Evolutionary conservation across 2,888 invertebrate genomes (phyloP).

Genomic region (Bimastos eiseni): DNA sequence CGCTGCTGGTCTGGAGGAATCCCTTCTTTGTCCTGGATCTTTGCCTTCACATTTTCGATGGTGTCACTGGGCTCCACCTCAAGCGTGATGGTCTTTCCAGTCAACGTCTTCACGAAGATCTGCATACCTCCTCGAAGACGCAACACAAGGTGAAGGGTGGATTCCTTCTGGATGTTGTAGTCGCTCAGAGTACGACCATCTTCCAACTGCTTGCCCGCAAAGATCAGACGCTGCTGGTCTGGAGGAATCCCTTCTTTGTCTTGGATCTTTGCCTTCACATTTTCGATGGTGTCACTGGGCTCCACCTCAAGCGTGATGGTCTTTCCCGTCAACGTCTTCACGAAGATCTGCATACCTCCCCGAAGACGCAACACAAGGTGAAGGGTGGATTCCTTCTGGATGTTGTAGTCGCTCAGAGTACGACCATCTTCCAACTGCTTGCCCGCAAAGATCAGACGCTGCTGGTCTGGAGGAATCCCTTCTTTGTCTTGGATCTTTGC

Average conservation of each 20-base stretch:
- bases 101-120: conserved; percentile 47
- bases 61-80: conserved; percentile 81
- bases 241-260: conserved; percentile 80
- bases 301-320: conserved; percentile 67
- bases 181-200: conserved; percentile 70
- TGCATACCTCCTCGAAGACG: conserved; percentile 72
- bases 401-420: conserved; percentile 89
- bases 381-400: conserved; percentile 92
- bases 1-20: conserved; percentile 78
- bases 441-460: conserved; percentile 91
- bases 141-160: conserved; percentile 83
- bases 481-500: conserved; percentile 58
- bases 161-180: conserved; percentile 91
- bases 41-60: conserved; percentile 88
- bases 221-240: conserved; percentile 72
- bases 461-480: conserved; percentile 59
- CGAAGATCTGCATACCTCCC: conserved; percentile 69
- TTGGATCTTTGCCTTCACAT: conserved; percentile 85
- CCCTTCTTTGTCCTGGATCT: conserved; percentile 61
- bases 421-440: conserved; percentile 94
- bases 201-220: conserved; percentile 82
- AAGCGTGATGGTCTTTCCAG: conserved; percentile 52
- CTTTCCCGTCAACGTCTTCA: conserved; percentile 51
- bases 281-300: conserved; percentile 75
- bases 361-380: conserved; percentile 87